phyloP scores from a whole-genome alignment of 2,797 vertebrate species.

The Onychomys arenicola region DNA sequence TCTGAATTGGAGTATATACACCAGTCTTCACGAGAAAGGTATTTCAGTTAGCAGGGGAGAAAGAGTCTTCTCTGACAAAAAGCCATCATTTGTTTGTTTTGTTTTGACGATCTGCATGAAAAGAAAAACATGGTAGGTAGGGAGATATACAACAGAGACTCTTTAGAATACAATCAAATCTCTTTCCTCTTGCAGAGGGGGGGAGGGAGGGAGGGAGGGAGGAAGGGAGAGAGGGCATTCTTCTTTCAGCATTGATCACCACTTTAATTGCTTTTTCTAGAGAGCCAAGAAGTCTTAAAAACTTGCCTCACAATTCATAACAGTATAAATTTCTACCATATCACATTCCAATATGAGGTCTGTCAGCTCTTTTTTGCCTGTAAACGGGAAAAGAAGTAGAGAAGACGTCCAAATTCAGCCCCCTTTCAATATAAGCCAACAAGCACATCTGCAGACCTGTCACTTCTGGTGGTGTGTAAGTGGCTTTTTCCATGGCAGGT shows the following conservation, averaged over 20 bases:
- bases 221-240: not conserved
- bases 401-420: not conserved
- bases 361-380: not conserved
- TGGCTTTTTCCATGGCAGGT: not conserved
- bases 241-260: not conserved
- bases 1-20: not conserved
- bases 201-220: not conserved
- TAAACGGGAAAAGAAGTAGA: not conserved
- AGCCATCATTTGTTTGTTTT: not conserved
- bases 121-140: not conserved
- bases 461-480: not conserved
- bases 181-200: too few relatives aligned
- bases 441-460: not conserved
- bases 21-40: not conserved
- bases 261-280: slow-evolving; percentile 9
- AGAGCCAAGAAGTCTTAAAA: slow-evolving; percentile 30
- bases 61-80: slow-evolving; percentile 34
- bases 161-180: not conserved
- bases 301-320: not conserved
- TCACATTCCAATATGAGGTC: not conserved
- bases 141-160: too few relatives aligned
- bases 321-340: not conserved
- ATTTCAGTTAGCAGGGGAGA: not conserved
- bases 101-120: not conserved
- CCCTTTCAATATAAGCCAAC: not conserved